phyloP scores from a whole-genome alignment of 2,797 vertebrate genomes.

The Scyliorhinus canicula region DNA sequence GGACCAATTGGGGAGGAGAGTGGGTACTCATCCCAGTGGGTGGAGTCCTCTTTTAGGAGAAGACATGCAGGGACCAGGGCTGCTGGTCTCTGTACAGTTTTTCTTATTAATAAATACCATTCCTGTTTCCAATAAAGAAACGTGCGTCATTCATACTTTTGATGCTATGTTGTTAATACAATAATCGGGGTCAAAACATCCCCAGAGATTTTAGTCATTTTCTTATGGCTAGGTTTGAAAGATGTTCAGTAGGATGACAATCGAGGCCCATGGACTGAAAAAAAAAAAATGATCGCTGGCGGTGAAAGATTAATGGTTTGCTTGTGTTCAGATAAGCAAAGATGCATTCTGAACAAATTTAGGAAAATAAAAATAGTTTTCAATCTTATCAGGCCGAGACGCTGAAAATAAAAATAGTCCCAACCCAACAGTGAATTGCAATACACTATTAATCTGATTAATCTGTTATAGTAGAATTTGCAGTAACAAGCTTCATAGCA shows the following conservation, averaged over 20 bases:
- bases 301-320: neutral
- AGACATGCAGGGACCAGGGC: too few relatives aligned
- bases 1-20: too few relatives aligned
- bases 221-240: neutral
- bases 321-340: conserved; percentile 9
- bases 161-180: neutral
- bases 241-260: too few relatives aligned
- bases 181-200: neutral
- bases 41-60: too few relatives aligned
- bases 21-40: too few relatives aligned
- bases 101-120: too few relatives aligned
- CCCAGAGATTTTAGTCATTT: neutral
- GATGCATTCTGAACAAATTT: neutral
- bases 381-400: neutral
- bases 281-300: neutral
- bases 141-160: too few relatives aligned
- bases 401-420: neutral
- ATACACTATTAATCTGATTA: neutral
- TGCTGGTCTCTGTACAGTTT: too few relatives aligned
- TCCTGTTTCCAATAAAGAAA: too few relatives aligned
- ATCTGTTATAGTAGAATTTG: neutral
- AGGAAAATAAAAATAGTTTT: neutral
- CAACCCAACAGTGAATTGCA: neutral
- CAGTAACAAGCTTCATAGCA: neutral
- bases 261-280: neutral